Conservation (phyloP, 1,140 invertebrate species). For the Drosophila parabipectinata region DNA sequence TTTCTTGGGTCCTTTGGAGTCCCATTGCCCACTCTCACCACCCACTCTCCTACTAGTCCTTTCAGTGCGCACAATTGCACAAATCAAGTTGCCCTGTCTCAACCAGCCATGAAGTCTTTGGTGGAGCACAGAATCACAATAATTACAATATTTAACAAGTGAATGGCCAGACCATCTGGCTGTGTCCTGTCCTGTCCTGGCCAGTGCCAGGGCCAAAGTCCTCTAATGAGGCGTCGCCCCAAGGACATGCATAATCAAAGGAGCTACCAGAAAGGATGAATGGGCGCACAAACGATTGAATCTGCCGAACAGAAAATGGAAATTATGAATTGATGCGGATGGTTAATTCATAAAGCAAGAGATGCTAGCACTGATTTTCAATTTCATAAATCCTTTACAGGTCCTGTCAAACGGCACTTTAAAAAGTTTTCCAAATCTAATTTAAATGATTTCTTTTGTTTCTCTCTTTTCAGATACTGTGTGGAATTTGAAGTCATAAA, state of each 20-base stretch:
- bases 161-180: constrained; percentile 11
- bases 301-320: constrained; percentile 9
- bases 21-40: constrained; percentile 4
- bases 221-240: constrained; percentile 41
- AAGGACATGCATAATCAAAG: constrained; percentile 51
- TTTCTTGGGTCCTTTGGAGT: constrained; percentile 55
- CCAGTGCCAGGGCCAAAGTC: neutral
- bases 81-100: constrained; percentile 43
- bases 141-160: constrained; percentile 49
- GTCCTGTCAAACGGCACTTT: neutral
- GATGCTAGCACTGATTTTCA: neutral
- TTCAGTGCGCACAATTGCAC: constrained; percentile 58
- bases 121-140: constrained; percentile 22
- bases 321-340: neutral
- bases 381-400: neutral
- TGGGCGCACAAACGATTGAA: constrained; percentile 17
- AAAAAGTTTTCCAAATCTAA: neutral
- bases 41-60: neutral
- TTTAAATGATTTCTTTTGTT: neutral
- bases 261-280: constrained; percentile 8
- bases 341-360: constrained; percentile 19
- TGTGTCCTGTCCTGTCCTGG: neutral
- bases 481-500: constrained; percentile 92
- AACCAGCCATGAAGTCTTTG: neutral
- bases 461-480: constrained; percentile 88